phyloP scores from a whole-genome alignment of 2,888 invertebrate genomes.

The Metopia argyrocephala region DNA sequence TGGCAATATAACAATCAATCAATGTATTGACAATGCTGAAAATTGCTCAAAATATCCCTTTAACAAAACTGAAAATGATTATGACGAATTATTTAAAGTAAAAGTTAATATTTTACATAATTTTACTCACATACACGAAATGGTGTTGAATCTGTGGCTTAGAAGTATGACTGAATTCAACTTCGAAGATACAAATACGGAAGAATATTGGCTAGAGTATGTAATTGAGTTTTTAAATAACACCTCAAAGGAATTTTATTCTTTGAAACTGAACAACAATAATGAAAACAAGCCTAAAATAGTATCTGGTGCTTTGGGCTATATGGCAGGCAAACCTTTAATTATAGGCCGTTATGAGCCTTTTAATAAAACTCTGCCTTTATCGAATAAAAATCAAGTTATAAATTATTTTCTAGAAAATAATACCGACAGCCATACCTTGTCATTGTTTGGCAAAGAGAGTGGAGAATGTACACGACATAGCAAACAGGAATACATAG shows the following conservation, averaged over 20 bases:
- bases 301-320: slow-evolving; percentile 75
- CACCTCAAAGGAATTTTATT: slow-evolving; percentile 39
- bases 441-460: slow-evolving; percentile 64
- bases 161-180: neutral
- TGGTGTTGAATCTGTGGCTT: slow-evolving; percentile 34
- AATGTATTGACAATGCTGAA: slow-evolving; percentile 4
- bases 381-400: slow-evolving; percentile 58
- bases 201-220: slow-evolving; percentile 69
- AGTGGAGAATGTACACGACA: slow-evolving; percentile 57
- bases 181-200: neutral
- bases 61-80: neutral
- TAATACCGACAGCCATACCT: slow-evolving; percentile 56
- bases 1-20: slow-evolving; percentile 29
- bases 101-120: slow-evolving; percentile 68
- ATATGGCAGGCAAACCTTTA: slow-evolving; percentile 71
- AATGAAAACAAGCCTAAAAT: neutral
- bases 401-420: slow-evolving; percentile 71
- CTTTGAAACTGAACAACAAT: neutral
- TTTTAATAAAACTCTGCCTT: slow-evolving; percentile 66
- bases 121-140: slow-evolving; percentile 63
- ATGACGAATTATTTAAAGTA: slow-evolving; percentile 56
- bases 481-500: slow-evolving; percentile 62
- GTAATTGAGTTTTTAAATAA: slow-evolving; percentile 67
- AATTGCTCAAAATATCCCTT: neutral
- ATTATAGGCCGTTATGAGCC: slow-evolving; percentile 69